Percentiles rank a stretch among this genome's conserved stretches.
phyloP scores from a whole-genome alignment of 2,113 vertebrate species.

The Brienomyrus brachyistius region DNA sequence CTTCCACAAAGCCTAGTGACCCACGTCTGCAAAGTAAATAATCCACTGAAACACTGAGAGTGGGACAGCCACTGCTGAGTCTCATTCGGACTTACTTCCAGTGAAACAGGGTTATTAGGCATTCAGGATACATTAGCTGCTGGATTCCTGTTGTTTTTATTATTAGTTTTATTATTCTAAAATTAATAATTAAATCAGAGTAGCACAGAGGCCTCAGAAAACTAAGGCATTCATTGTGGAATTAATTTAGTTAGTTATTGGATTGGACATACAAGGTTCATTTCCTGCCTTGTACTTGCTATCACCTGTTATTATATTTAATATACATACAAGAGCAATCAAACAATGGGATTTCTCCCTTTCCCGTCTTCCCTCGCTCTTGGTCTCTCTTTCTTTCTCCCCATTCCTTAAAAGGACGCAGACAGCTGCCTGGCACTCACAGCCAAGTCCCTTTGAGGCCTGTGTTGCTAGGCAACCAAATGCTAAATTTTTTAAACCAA shows the following conservation, averaged over 20 bases:
- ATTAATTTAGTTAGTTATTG: neutral
- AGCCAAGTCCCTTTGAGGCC: slow-evolving; percentile 46
- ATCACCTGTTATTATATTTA: neutral
- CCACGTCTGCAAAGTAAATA: neutral
- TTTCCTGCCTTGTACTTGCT: neutral
- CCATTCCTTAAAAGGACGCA: slow-evolving; percentile 53
- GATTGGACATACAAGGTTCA: neutral
- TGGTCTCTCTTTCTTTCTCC: slow-evolving; percentile 26
- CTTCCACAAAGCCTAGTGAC: neutral
- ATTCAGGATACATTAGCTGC: neutral
- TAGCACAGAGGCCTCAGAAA: neutral
- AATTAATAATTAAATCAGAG: neutral
- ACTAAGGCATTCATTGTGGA: neutral
- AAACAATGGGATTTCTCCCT: neutral
- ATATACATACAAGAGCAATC: neutral
- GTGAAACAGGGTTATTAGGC: neutral
- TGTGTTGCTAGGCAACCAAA: slow-evolving; percentile 66
- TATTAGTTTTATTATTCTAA: neutral
- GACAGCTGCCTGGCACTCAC: slow-evolving; percentile 46
- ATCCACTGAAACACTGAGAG: neutral
- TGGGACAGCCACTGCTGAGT: neutral
- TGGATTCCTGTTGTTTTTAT: neutral
- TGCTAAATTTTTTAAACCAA: slow-evolving; percentile 62
- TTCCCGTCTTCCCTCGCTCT: neutral
- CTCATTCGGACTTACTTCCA: neutral